Percentiles rank a stretch among this genome's conserved stretches.
Evolutionary conservation across 2,797 vertebrate species (phyloP).

Genomic region (Neostethus bicornis): DNA sequence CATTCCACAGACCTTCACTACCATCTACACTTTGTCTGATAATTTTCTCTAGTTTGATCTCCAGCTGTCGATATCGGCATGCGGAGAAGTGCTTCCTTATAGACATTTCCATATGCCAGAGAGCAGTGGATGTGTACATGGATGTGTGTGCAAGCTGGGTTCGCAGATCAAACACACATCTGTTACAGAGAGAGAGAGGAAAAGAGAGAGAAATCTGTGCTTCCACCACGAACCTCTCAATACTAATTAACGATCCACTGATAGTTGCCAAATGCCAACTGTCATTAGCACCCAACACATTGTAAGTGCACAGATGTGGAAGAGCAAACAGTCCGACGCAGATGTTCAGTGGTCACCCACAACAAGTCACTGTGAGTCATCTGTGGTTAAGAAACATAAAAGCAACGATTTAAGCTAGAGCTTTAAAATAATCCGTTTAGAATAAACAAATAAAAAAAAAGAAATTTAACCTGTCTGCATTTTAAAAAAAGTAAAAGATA

Average conservation of each 20-base stretch:
- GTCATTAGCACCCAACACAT: constrained; percentile 69
- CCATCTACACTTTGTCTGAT: constrained; percentile 26
- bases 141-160: constrained; percentile 45
- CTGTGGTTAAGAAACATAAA: constrained; percentile 47
- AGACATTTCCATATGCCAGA: constrained; percentile 61
- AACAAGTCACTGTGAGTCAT: constrained; percentile 47
- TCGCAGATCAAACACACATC: constrained; percentile 81
- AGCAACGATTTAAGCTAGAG: constrained; percentile 14
- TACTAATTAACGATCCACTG: constrained; percentile 83
- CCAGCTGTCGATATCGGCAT: constrained; percentile 44
- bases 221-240: constrained; percentile 78
- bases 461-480: constrained; percentile 12
- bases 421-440: constrained; percentile 4
- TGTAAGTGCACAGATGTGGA: constrained; percentile 64
- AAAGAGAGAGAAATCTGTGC: constrained; percentile 71
- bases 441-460: background rate
- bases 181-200: constrained; percentile 72
- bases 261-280: constrained; percentile 76
- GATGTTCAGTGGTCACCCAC: constrained; percentile 55
- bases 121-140: constrained; percentile 32
- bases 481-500: constrained; percentile 1
- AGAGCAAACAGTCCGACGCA: constrained; percentile 46
- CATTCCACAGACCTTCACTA: constrained; percentile 14
- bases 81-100: constrained; percentile 38
- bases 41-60: constrained; percentile 36